Conservation (phyloP, 2,888 invertebrate genomes). For the Notocelia uddmanniana region DNA sequence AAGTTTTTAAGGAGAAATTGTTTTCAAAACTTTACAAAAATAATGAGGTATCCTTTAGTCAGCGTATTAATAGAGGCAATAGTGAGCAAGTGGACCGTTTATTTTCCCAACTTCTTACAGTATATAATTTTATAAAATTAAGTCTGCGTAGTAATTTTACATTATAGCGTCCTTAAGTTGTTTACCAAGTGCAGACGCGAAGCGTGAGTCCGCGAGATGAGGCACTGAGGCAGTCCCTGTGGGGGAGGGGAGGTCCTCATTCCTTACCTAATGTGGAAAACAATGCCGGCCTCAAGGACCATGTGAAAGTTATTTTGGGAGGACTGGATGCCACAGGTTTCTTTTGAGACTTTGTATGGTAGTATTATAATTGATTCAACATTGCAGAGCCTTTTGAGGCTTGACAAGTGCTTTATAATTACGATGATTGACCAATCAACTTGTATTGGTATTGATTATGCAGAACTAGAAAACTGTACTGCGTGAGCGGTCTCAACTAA, state of each 20-base stretch:
- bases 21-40: background rate
- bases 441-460: conserved; percentile 8
- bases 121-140: conserved; percentile 25
- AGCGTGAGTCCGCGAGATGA: conserved; percentile 75
- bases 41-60: background rate
- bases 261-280: conserved; percentile 83
- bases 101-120: conserved; percentile 15
- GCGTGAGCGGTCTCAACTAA: conserved; percentile 22
- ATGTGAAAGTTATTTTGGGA: conserved; percentile 67
- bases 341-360: conserved; percentile 20
- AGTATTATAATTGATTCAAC: conserved; percentile 28
- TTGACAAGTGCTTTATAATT: conserved; percentile 1
- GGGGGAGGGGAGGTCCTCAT: conserved; percentile 58
- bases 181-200: conserved; percentile 49
- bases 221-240: conserved; percentile 45
- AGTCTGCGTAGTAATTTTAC: conserved; percentile 25
- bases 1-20: background rate
- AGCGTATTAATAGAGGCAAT: background rate
- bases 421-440: conserved; percentile 1
- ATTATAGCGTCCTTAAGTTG: conserved; percentile 36
- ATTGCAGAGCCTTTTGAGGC: background rate
- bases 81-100: background rate
- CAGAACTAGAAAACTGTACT: conserved; percentile 25
- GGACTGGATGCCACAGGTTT: conserved; percentile 34
- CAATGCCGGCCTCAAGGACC: conserved; percentile 73